Base-by-base conservation (phyloP, 2,113 vertebrate genomes). In the Nannospalax galili region DNA sequence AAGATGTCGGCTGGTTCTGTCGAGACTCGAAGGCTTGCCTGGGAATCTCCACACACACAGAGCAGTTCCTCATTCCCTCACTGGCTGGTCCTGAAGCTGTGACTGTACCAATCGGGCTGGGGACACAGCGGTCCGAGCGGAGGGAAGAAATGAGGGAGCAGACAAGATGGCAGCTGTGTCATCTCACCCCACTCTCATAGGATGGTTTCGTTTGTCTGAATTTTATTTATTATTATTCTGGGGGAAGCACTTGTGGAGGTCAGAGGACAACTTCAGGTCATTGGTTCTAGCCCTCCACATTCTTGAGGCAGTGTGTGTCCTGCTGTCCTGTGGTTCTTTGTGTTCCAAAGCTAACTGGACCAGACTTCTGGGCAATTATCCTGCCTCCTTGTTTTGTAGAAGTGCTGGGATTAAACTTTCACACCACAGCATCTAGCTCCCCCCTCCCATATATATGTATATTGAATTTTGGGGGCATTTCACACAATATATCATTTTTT, bases 131-230 rank as follows among this genome's bases (percentile, higher is more conserved):
- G 2, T 7, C 26, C 42, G 69, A 6, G 17, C 1, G 10, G 2
- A 3, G 0, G 6, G 69, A 10, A 64, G 56, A 15, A 58, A 35
- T 0, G 2, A 77, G 32, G 64, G 12, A 7, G 24, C 35, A 8
- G 7, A 28, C 12, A 3, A 20, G 3, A 5, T 3, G 78, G 60
- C 45, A n/a, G 52, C 67, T 56, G n/a, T n/a, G n/a, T n/a, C 4
- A 1, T 1, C 0, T 0, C 0, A 28, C 20, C 9, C 11, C 12
- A 14, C 6, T 0, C 4, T 0, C 0, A 1, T 3, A 65, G 37
- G 37, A 4, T 9, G 48, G 11, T 20, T 30, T 82, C 28, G n/a
- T 32, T 32, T 77, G 45, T 30, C 64, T 65, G 28, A 58, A 19
- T 64, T 26, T 42, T 16, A 32, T 64, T 64, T 5, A 42, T 37